Evolutionary conservation across 2,113 vertebrate species (phyloP), one percentile per base, ranked within the genome.

Genomic region (Barnardius zonarius): DNA sequence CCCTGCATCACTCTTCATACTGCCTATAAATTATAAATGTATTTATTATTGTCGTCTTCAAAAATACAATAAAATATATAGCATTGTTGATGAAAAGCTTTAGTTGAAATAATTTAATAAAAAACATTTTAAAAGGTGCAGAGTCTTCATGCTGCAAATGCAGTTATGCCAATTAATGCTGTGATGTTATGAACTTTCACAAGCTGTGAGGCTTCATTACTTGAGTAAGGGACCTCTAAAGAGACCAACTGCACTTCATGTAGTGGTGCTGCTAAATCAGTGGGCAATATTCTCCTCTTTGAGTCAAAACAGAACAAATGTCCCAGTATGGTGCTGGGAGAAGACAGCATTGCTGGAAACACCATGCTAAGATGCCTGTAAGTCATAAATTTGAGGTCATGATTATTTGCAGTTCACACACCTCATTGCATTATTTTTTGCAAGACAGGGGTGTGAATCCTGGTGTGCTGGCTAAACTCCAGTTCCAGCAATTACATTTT

Each of bases 391-490:
- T 86, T 88, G 87, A 90, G 85, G 95, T 96, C 95, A 80, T 83
- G 91, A 89, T 88, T 96, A 91, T 96, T 91, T 95, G 93, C 6
- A 11, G 67, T 80, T 96, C 90, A 62, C 89, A 87, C 96, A 96
- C 96, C 90, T 96, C 91, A 61, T 95, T 94, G 95, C 83, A 86
- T 81, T 86, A 85, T 74, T 90, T 95, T 92, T 92, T 89, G 76
- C 86, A 87, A 95, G 96, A 95, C 91, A 96, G 83, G 83, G 96
- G 92, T 96, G 96, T 92, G 96, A 97, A 97, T 94, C 93, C 88
- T 95, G 91, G 72, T 77, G 93, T 91, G 89, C 69, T 96, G 95
- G 91, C 93, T 91, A 31, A 95, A 85, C 44, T 96, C 92, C 91
- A 97, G 95, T 59, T 94, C 9, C 7, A 94, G 86, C 94, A 92